Evolutionary conservation across 2,113 vertebrate genomes (phyloP).

Genomic region (Leptobrachium ailaonicum): DNA sequence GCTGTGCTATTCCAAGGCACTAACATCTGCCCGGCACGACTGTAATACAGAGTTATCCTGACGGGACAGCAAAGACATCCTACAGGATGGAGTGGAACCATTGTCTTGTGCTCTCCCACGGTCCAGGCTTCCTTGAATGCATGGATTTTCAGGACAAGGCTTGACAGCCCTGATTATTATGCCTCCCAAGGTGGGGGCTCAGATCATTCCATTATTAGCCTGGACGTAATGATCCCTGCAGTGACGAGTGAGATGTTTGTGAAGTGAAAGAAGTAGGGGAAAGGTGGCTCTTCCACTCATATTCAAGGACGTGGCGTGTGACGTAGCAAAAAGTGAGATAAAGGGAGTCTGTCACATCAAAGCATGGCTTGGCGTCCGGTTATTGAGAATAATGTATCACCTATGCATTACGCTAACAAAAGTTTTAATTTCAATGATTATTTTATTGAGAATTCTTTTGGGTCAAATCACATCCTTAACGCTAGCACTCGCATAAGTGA

Average conservation of each 20-base stretch:
- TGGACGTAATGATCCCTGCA: slow-evolving; percentile 34
- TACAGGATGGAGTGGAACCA: neutral
- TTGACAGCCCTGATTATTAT: neutral
- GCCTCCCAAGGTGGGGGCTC: slow-evolving; percentile 1
- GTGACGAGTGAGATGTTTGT: slow-evolving; percentile 20
- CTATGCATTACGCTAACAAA: no score
- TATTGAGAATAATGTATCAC: no score
- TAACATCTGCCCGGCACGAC: neutral
- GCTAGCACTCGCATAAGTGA: no score
- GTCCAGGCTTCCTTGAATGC: slow-evolving; percentile 3
- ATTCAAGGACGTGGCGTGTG: neutral
- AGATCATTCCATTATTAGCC: slow-evolving; percentile 11
- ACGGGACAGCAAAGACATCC: slow-evolving; percentile 3
- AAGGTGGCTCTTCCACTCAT: slow-evolving; percentile 12
- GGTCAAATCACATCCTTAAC: no score
- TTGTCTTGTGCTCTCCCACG: slow-evolving; percentile 10
- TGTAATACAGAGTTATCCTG: neutral
- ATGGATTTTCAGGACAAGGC: neutral
- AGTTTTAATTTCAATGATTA: no score
- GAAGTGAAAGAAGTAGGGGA: slow-evolving; percentile 14
- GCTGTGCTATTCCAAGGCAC: neutral
- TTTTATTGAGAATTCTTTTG: no score
- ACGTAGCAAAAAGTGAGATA: no score
- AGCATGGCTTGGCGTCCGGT: no score
- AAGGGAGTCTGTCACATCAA: no score